Base-by-base conservation (phyloP, 2,888 invertebrate genomes). In the Drosophila peninsularis region DNA sequence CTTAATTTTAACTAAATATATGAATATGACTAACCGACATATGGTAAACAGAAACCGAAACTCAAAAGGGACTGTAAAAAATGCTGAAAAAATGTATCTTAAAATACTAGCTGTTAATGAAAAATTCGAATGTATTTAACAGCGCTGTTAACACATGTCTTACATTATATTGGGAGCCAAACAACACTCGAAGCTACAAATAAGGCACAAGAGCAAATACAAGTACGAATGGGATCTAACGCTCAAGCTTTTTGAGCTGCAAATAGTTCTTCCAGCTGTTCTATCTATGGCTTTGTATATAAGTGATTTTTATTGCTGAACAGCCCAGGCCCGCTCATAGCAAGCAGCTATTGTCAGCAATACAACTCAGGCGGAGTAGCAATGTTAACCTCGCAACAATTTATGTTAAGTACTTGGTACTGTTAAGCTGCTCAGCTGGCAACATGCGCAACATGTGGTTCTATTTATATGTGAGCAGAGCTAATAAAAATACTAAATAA, bases 1-100 rank as follows among this genome's bases (percentile, higher is more conserved):
- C 21, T 52, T 55, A 58, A 49, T 45, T 32, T 61, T 41, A 62
- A 75, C 61, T 64, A 70, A 64, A 74, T 55, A 52, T 62, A 68
- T 37, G 0, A 0, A 57, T 32, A 27, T 75, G 74, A 74, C 69
- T 74, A 74, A 74, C 56, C n/a, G 2, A 53, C 13, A 17, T 62
- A 14, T 44, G n/a, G 37, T 45, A 19, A 64, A 53, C 32, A 53
- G 36, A 52, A 19, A 17, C 13, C n/a, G n/a, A 37, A 5, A 19
- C 39, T 21, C 21, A 17, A 55, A 56, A 34, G 11, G 49, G 3
- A 52, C 7, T 45, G 50, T 45, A 3, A 45, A 39, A 13, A 67
- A 65, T 56, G 11, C 42, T 49, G n/a, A 44, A 55, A 64, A 65
- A 36, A 17, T 2, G 14, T 7, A 3, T 3, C 0, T n/a, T 19